Evolutionary conservation across 2,888 invertebrate species (phyloP).

Genomic region (Leistus spinibarbis): DNA sequence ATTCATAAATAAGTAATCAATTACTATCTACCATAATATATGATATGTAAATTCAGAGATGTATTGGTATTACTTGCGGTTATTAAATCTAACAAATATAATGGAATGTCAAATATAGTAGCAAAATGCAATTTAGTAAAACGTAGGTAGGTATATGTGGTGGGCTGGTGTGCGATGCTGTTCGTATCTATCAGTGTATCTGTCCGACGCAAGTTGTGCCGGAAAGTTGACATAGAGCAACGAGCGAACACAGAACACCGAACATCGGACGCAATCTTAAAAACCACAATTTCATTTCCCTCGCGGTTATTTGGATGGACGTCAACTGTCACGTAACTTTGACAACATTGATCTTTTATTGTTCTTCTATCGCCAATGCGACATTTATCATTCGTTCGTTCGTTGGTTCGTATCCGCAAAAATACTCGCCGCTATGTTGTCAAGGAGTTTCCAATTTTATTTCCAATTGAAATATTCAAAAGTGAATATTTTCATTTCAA

Average conservation of each 20-base stretch:
- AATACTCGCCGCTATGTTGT: constrained; percentile 4
- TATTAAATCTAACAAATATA: too few relatives aligned
- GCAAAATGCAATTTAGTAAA: too few relatives aligned
- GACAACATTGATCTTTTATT: constrained; percentile 31
- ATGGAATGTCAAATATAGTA: too few relatives aligned
- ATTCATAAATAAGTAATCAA: too few relatives aligned
- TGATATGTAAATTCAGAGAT: too few relatives aligned
- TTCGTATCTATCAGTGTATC: not conserved
- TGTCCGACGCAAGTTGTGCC: constrained; percentile 14
- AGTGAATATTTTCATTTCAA: not conserved
- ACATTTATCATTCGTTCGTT: constrained; percentile 31
- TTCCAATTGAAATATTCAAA: not conserved
- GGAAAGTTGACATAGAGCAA: constrained; percentile 22
- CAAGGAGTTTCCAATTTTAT: not conserved
- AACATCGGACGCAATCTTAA: constrained; percentile 32
- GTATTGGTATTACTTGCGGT: too few relatives aligned
- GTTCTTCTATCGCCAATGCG: constrained; percentile 27
- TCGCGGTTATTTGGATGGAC: constrained; percentile 12
- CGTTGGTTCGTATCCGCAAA: constrained; percentile 3
- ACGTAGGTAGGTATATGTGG: too few relatives aligned
- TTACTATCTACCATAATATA: too few relatives aligned
- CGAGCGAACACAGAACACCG: too few relatives aligned
- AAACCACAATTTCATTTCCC: constrained; percentile 37
- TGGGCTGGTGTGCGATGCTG: not conserved
- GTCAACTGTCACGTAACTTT: constrained; percentile 36